These are phyloP conservation scores for Neotoxoptera formosana DNA, from an alignment of 1,140 invertebrate species.

Conservation along the genomic window DNA sequence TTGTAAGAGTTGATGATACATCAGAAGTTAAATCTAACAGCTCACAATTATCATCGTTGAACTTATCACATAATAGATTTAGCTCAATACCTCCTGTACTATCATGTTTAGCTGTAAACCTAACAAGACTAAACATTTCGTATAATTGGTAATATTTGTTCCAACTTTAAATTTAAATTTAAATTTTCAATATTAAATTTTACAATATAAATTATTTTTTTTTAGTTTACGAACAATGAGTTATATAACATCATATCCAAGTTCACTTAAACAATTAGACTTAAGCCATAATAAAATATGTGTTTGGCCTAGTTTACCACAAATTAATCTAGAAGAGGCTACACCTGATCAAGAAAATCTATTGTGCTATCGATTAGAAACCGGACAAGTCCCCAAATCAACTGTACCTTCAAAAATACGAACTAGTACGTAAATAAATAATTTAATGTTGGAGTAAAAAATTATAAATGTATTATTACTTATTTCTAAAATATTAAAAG, in stretches of 20 bases:
- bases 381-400: conserved; percentile 55
- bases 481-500: neutral
- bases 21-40: conserved; percentile 60
- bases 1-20: conserved; percentile 65
- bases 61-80: conserved; percentile 92
- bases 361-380: conserved; percentile 57
- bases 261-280: conserved; percentile 88
- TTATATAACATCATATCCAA: conserved; percentile 88
- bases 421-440: conserved; percentile 14
- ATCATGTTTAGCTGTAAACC: conserved; percentile 84
- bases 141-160: conserved; percentile 73
- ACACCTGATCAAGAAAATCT: conserved; percentile 56
- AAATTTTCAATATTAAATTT: neutral
- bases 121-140: conserved; percentile 88
- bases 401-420: conserved; percentile 53
- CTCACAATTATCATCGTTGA: conserved; percentile 77
- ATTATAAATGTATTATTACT: conserved; percentile 16
- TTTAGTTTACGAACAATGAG: conserved; percentile 72
- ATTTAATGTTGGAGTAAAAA: neutral
- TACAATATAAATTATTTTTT: neutral
- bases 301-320: conserved; percentile 84
- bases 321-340: conserved; percentile 64
- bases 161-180: conserved; percentile 9
- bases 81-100: conserved; percentile 84
- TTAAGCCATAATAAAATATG: conserved; percentile 91